Percentiles rank a stretch among this genome's conserved stretches.
Evolutionary conservation across 1,140 invertebrate species (phyloP).

Genomic region (Lepidurus couesii): DNA sequence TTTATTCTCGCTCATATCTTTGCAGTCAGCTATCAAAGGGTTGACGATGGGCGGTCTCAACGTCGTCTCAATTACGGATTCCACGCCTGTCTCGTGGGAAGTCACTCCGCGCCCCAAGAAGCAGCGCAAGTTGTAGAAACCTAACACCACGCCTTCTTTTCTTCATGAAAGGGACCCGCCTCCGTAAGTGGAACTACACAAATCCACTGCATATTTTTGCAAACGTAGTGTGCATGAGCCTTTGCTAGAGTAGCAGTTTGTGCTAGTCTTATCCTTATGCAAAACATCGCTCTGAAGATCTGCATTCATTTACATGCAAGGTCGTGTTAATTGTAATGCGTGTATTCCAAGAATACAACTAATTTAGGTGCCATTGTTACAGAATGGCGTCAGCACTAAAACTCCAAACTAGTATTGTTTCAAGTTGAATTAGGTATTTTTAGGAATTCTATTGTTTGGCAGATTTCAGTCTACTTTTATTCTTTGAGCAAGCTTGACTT

Average conservation of each 20-base stretch:
- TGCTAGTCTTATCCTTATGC: not conserved
- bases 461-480: no score
- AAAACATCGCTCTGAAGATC: not conserved
- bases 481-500: no score
- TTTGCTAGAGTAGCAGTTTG: not conserved
- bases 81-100: constrained; percentile 70
- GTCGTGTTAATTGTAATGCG: not conserved
- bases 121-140: constrained; percentile 60
- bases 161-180: not conserved
- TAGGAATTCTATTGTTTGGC: no score
- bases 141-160: not conserved
- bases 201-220: constrained; percentile 19
- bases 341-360: constrained; percentile 17
- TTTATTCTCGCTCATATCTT: constrained; percentile 37
- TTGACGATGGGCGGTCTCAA: constrained; percentile 80
- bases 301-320: not conserved
- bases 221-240: not conserved
- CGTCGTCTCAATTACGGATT: constrained; percentile 84
- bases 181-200: constrained; percentile 2
- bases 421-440: not conserved
- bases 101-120: constrained; percentile 65
- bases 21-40: constrained; percentile 84
- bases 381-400: not conserved
- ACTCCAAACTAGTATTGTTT: not conserved
- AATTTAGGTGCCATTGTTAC: constrained; percentile 8